Evolutionary conservation across 2,113 vertebrate genomes (phyloP).

Genomic region (Hippocampus comes): DNA sequence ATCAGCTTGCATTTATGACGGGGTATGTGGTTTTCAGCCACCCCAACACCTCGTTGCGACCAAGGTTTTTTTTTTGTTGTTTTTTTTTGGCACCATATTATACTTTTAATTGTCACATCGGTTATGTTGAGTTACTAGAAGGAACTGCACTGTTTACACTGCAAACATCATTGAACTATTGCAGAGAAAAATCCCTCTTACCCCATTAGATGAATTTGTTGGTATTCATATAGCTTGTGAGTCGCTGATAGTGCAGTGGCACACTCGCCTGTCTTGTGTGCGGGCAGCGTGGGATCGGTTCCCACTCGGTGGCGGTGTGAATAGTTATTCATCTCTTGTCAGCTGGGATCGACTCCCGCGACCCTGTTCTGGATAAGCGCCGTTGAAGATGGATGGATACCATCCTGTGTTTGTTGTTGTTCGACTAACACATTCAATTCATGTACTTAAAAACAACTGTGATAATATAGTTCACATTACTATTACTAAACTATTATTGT

Average conservation of each 20-base stretch:
- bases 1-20: conserved; percentile 9
- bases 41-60: conserved; percentile 5
- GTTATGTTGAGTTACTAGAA: background rate
- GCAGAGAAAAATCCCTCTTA: background rate
- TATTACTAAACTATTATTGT: background rate
- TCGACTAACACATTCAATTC: background rate
- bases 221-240: background rate
- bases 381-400: background rate
- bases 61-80: background rate
- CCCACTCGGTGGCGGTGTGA: too few relatives aligned
- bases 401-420: background rate
- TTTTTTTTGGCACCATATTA: conserved; percentile 11
- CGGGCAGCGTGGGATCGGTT: too few relatives aligned
- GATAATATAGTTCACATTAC: background rate
- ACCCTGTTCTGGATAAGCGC: too few relatives aligned
- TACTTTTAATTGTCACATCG: background rate
- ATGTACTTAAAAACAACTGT: background rate
- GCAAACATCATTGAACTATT: background rate
- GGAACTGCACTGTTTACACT: background rate
- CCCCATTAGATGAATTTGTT: background rate
- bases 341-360: too few relatives aligned
- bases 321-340: too few relatives aligned
- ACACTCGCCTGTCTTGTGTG: too few relatives aligned
- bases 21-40: conserved; percentile 4
- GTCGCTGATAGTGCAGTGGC: too few relatives aligned